These are phyloP conservation scores for Manacus vitellinus DNA, from an alignment of 2,113 vertebrate genomes.

Conservation along the genomic window DNA sequence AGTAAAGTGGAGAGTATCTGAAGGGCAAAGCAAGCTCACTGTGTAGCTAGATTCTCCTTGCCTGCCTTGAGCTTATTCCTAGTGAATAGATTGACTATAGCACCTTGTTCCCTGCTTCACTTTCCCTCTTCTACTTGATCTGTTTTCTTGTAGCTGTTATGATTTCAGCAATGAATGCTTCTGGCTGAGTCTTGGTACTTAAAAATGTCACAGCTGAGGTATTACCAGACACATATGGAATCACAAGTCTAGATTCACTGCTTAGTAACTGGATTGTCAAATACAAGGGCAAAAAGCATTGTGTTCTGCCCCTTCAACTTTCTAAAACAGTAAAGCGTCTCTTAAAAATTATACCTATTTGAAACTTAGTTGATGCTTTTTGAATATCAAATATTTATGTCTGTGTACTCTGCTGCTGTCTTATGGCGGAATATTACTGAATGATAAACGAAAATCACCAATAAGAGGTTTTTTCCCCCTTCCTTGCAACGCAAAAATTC, in stretches of 20 bases:
- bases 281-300: background rate
- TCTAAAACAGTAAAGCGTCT: background rate
- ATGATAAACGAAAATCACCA: background rate
- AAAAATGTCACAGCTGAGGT: background rate
- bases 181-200: background rate
- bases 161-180: background rate
- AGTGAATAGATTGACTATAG: background rate
- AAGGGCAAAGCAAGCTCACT: background rate
- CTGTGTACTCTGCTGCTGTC: background rate
- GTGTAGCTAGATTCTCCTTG: background rate
- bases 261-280: background rate
- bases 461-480: background rate
- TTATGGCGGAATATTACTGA: background rate
- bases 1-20: background rate
- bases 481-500: background rate
- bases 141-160: background rate
- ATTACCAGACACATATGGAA: background rate
- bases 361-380: background rate
- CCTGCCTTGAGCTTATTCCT: background rate
- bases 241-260: background rate
- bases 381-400: background rate
- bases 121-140: background rate
- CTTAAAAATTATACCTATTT: background rate
- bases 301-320: background rate
- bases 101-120: background rate